Conservation (phyloP, 2,797 vertebrate species). For the Sebastolobus altivelis region DNA sequence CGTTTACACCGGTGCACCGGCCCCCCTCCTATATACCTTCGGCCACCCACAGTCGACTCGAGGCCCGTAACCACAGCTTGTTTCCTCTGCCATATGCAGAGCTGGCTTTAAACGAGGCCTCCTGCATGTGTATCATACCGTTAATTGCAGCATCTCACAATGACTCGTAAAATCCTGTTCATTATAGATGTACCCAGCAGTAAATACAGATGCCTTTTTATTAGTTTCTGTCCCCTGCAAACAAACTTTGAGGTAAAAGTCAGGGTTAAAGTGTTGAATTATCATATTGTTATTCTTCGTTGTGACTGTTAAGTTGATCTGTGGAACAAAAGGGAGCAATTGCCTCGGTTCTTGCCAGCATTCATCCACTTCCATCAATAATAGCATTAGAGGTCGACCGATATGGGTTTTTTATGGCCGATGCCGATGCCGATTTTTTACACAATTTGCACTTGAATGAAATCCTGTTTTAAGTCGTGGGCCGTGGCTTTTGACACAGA, state of each 20-base stretch:
- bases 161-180: constrained; percentile 38
- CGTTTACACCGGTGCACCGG: constrained; percentile 59
- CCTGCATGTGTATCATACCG: constrained; percentile 43
- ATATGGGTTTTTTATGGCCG: no score
- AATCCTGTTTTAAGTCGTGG: constrained; percentile 23
- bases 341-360: not conserved
- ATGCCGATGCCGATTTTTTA: no score
- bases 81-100: constrained; percentile 62
- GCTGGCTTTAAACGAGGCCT: constrained; percentile 56
- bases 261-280: constrained; percentile 6
- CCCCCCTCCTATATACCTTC: constrained; percentile 32
- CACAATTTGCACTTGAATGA: constrained; percentile 50
- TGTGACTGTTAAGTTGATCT: constrained; percentile 8
- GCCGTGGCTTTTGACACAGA: constrained; percentile 13
- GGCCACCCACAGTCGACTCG: constrained; percentile 61
- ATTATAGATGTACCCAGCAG: constrained; percentile 24
- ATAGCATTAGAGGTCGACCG: no score
- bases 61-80: constrained; percentile 63
- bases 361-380: constrained; percentile 16
- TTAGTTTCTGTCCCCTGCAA: constrained; percentile 26
- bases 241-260: constrained; percentile 38
- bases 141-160: constrained; percentile 46
- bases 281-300: constrained; percentile 5
- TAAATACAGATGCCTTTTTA: constrained; percentile 46
- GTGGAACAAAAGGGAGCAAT: not conserved